Conservation (phyloP, 92 coral and sea anemone genomes). For the Porites rus region DNA sequence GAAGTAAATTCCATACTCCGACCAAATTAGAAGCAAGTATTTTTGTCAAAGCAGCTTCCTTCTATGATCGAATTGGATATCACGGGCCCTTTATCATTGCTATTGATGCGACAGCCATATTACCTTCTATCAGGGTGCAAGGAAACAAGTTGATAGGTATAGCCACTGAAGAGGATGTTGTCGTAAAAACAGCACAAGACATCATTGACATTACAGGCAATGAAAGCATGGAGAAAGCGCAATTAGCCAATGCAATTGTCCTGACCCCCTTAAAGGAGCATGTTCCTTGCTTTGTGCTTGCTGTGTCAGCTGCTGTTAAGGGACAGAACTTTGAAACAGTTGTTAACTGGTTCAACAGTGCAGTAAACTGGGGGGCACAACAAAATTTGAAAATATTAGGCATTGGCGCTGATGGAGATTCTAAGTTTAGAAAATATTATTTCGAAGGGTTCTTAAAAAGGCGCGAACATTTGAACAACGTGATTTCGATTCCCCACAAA, state of each 20-base stretch:
- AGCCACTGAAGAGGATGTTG: conserved; percentile 41
- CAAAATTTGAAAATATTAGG: no score
- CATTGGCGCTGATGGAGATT: background rate
- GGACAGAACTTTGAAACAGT: no score
- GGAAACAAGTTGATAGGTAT: conserved; percentile 40
- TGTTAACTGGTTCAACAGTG: no score
- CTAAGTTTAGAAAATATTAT: conserved; percentile 1
- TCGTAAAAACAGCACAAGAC: conserved; percentile 33
- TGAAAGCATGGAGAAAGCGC: no score
- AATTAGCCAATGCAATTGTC: no score
- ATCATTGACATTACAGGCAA: conserved; percentile 15
- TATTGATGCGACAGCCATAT: conserved; percentile 9
- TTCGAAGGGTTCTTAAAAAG: conserved; percentile 4
- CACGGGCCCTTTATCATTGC: conserved; percentile 7
- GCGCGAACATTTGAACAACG: background rate
- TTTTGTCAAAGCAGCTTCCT: conserved; percentile 1
- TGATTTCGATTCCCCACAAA: background rate
- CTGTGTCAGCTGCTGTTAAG: no score
- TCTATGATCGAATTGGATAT: conserved; percentile 3
- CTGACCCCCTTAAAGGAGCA: conserved; percentile 14
- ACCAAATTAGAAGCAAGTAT: background rate
- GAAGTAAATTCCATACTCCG: conserved; percentile 4
- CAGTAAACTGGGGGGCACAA: no score
- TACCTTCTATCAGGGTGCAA: conserved; percentile 30
- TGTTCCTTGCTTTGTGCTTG: conserved; percentile 30